Evolutionary conservation across 2,113 vertebrate genomes (phyloP).

Genomic region (Hylia prasina): DNA sequence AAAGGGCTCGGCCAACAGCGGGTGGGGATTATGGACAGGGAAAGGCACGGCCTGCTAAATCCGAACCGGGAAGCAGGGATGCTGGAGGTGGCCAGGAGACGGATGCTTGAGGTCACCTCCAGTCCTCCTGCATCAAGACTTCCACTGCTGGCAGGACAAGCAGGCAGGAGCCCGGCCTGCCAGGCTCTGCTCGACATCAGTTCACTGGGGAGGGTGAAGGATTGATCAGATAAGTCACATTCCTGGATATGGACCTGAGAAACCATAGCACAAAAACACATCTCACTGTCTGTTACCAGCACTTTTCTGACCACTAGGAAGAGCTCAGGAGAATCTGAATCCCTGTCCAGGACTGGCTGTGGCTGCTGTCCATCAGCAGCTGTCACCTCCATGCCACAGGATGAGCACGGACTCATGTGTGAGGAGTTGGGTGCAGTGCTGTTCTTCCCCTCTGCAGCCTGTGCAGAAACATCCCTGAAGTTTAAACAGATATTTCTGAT

Average conservation of each 20-base stretch:
- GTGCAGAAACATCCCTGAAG: not conserved
- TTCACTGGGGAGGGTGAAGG: not conserved
- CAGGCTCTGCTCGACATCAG: not conserved
- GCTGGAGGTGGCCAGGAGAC: not conserved
- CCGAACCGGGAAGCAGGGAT: not conserved
- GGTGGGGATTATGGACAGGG: not conserved
- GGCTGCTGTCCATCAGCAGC: not conserved
- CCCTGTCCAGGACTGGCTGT: not conserved
- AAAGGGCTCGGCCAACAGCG: not conserved
- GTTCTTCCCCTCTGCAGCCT: not conserved
- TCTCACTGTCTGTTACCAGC: not conserved
- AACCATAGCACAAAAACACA: not conserved
- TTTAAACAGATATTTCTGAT: not conserved
- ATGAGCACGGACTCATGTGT: rapidly evolving
- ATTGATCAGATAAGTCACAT: not conserved
- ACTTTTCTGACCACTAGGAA: not conserved
- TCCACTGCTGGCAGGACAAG: not conserved
- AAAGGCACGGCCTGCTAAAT: not conserved
- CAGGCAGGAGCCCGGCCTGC: not conserved
- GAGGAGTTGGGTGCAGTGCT: not conserved
- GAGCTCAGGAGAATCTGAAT: not conserved
- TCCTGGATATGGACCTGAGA: not conserved
- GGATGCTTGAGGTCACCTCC: not conserved
- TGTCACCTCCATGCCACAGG: not conserved
- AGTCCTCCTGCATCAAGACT: rapidly evolving